Evolutionary conservation across 2,113 vertebrate species (phyloP).

Genomic region (Collichthys lucidus): DNA sequence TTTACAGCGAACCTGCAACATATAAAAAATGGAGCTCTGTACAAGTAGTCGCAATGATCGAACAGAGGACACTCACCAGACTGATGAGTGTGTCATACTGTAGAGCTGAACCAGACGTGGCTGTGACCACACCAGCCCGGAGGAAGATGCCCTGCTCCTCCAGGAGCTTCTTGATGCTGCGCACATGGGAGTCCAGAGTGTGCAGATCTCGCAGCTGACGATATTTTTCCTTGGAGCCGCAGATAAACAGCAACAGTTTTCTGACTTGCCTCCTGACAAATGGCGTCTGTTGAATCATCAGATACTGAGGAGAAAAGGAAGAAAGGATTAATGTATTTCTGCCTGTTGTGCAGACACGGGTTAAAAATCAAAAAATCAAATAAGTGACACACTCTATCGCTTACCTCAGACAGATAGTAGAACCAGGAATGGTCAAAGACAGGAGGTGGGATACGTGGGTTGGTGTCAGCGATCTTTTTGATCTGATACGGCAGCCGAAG

Average conservation of each 20-base stretch:
- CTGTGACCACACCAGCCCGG: conserved; percentile 93
- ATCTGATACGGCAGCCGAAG: conserved; percentile 97
- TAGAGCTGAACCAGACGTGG: conserved; percentile 94
- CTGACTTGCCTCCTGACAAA: conserved; percentile 97
- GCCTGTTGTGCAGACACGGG: neutral
- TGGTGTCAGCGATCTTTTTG: conserved; percentile 98
- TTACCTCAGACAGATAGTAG: conserved; percentile 96
- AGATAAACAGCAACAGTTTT: conserved; percentile 97
- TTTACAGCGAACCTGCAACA: neutral
- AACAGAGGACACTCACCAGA: conserved; percentile 85
- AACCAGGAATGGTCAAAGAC: conserved; percentile 99
- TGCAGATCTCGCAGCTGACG: conserved; percentile 96
- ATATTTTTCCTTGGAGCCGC: conserved; percentile 98
- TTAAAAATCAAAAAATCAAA: neutral
- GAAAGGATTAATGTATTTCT: neutral
- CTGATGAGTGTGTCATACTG: conserved; percentile 97
- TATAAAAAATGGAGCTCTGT: neutral
- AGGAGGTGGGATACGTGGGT: conserved; percentile 94
- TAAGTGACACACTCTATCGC: neutral
- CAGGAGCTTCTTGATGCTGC: conserved; percentile 95
- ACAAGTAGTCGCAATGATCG: neutral
- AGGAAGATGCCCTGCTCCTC: conserved; percentile 98
- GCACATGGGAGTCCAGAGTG: conserved; percentile 94
- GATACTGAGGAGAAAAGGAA: conserved; percentile 84
- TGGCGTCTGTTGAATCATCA: conserved; percentile 99